Evolutionary conservation across 2,888 invertebrate species (phyloP), one percentile per base, ranked within the genome.

Genomic region (Neoitamus cyanurus): DNA sequence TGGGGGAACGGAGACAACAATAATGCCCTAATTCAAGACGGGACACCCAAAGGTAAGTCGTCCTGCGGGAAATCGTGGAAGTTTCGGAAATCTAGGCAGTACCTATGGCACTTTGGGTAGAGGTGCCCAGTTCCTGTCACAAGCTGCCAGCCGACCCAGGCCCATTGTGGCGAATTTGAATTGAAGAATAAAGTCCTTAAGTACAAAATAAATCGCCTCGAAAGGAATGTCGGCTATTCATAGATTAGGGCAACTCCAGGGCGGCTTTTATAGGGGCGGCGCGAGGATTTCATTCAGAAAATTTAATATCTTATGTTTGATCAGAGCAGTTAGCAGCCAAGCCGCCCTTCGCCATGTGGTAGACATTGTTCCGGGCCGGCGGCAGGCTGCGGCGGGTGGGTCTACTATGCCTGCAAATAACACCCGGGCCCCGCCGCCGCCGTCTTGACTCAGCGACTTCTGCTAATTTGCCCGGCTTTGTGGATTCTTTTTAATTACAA

Each of bases 291-390:
- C 68, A 80, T 80, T 80, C 68, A 80, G 30, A 58, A 80, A 80
- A 80, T 80, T 80, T 80, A 80, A 80, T 80, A 80, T 58, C 80
- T 80, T 80, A 58, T 80, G 68, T 80, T 80, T 80, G 80, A 80
- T 80, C 80, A 80, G 30, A 68, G 58, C 48, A 58, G 58, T 34
- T 80, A 30, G 20, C 34, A 68, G 20, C 58, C n/a, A 36, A 25
- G 11, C 68, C 68, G 13, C 68, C 68, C 25, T 70, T 70, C 30
- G 70, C 30, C 80, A 58, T 68, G 80, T 80, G 58, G 31, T 20
- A 13, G 80, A 80, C 68, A 68, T 68, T 80, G 80, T 68, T 34
- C 34, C 31, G 46, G 46, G 20, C 30, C 58, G 58, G 68, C n/a
- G 80, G 28, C 31, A 42, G 15, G 68, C 30, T 34, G 58, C 15